Evolutionary conservation across 2,888 invertebrate genomes (phyloP).

Genomic region (Prionchulus punctatus): DNA sequence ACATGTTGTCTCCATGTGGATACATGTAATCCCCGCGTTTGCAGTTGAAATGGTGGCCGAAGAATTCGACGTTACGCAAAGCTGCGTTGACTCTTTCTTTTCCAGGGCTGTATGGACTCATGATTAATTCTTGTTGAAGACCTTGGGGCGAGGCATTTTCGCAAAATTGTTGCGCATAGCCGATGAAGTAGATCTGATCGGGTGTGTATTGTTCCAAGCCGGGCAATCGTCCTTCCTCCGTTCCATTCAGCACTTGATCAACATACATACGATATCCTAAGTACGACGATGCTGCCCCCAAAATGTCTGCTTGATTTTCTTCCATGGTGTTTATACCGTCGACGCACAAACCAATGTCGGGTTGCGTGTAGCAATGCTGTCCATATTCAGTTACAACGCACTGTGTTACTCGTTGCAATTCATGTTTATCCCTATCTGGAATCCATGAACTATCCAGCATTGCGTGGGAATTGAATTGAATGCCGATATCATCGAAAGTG

Average conservation of each 20-base stretch:
- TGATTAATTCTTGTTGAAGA: background rate
- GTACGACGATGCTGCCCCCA: too few species aligned
- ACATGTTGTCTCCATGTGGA: too few species aligned
- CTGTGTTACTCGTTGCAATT: too few species aligned
- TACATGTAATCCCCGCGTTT: too few species aligned
- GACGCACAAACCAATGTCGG: too few species aligned
- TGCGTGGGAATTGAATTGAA: too few species aligned
- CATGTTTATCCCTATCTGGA: too few species aligned
- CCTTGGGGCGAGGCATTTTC: too few species aligned
- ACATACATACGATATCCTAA: too few species aligned
- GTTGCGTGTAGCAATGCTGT: background rate
- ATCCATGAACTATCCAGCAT: too few species aligned
- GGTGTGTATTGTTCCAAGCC: background rate
- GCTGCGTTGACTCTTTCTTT: background rate
- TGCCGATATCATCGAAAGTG: too few species aligned
- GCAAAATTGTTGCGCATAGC: background rate
- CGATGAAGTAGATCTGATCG: background rate
- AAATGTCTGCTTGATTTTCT: too few species aligned
- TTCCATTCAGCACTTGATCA: slow-evolving; percentile 39
- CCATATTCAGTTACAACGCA: background rate
- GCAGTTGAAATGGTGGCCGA: background rate
- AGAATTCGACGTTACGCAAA: background rate
- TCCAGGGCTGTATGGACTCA: background rate
- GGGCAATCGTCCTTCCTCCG: background rate
- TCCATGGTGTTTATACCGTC: background rate